Percentiles rank a stretch among this genome's conserved stretches.
Evolutionary conservation across 1,140 invertebrate species (phyloP).

Genomic region (Chelonus insularis): DNA sequence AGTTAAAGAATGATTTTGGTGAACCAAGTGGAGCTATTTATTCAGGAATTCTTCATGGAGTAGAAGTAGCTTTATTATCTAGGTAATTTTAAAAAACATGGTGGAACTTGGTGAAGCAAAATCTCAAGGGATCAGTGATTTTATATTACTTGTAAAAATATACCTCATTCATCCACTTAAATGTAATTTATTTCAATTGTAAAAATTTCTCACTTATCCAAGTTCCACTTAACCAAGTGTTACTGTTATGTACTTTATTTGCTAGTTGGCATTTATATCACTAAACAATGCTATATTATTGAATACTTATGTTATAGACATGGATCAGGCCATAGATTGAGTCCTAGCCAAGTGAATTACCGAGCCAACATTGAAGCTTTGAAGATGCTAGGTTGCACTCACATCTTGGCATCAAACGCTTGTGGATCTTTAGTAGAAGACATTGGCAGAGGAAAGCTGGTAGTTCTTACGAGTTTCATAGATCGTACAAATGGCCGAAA

Average conservation of each 20-base stretch:
- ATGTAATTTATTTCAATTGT: too few relatives aligned
- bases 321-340: slow-evolving; percentile 81
- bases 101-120: too few relatives aligned
- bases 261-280: too few relatives aligned
- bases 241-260: too few relatives aligned
- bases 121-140: too few relatives aligned
- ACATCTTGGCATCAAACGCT: slow-evolving; percentile 88
- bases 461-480: slow-evolving; percentile 92
- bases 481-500: slow-evolving; percentile 73
- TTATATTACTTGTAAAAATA: background rate
- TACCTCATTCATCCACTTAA: too few relatives aligned
- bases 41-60: slow-evolving; percentile 74
- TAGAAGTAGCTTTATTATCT: slow-evolving; percentile 81
- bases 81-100: slow-evolving; percentile 14
- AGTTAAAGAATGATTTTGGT: slow-evolving; percentile 78
- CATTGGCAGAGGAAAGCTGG: slow-evolving; percentile 85
- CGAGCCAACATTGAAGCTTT: slow-evolving; percentile 96
- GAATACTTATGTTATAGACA: too few relatives aligned
- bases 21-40: slow-evolving; percentile 66
- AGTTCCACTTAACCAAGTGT: too few relatives aligned
- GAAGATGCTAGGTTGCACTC: slow-evolving; percentile 84
- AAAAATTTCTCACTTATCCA: too few relatives aligned
- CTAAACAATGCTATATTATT: too few relatives aligned
- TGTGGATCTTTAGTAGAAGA: slow-evolving; percentile 90
- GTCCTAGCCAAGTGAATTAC: slow-evolving; percentile 88